Evolutionary conservation across 2,113 vertebrate genomes (phyloP), one percentile per base, ranked within the genome.

Genomic region (Madoqua kirkii): DNA sequence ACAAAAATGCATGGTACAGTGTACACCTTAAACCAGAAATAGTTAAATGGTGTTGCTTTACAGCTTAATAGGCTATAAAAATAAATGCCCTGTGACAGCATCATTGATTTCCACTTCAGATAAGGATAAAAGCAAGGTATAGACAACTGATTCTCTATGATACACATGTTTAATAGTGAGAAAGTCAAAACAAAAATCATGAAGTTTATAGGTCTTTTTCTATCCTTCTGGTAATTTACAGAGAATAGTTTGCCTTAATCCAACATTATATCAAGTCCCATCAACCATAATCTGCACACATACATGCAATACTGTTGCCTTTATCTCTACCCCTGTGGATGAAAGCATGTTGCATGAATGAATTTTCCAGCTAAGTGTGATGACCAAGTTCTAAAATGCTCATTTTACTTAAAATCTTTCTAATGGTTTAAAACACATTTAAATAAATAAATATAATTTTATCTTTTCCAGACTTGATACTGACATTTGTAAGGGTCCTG

Each of bases 341-440:
- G 23, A 11, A 85, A 74, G 5, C 17, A 25, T 67, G 43, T 21
- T 17, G 17, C 4, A 8, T n/a, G 57, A 67, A 54, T 87, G 45
- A 19, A 93, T 88, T 88, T 97, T 81, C 33, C 48, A 93, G 40
- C 29, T 62, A 74, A 71, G 27, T 31, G 31, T 64, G n/a, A 92
- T 31, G 15, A 64, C 8, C 16, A 60, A 74, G 52, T 81, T 92
- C 45, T n/a, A 88, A 85, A 83, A 59, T 29, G 6, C 52, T 40
- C 29, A 45, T 83, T 83, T 79, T 91, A n/a, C 36, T 78, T 62
- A 87, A 74, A 87, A 21, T 48, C 25, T 96, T 64, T 59, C 52
- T 86, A 50, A 19, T 81, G 17, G 85, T 81, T 79, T 92, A 85
- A 94, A 88, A 86, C 64, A 55, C 25, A 54, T 87, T 87, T 85